These are phyloP conservation scores for Doryteuthis pealeii DNA, from an alignment of 1,140 invertebrate species.

Conservation along the genomic window DNA sequence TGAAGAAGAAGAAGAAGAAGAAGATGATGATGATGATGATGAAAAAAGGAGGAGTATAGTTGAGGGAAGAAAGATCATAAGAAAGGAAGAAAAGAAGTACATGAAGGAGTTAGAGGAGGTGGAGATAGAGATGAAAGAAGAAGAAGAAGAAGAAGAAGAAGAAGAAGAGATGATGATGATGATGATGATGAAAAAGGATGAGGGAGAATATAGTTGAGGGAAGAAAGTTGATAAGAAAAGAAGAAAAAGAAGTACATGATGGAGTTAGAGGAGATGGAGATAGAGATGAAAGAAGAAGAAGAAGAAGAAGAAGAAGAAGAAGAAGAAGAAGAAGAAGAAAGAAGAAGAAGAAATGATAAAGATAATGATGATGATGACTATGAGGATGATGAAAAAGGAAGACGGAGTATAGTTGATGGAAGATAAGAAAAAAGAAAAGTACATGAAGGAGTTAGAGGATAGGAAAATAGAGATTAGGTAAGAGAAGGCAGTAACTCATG, in stretches of 20 bases:
- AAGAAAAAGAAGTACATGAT: background rate
- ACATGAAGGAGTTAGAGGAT: no score
- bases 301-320: conserved; percentile 6
- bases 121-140: background rate
- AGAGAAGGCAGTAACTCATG: no score
- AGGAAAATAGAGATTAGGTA: no score
- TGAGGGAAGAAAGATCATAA: background rate
- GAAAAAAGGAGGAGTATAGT: background rate
- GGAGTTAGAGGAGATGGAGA: background rate
- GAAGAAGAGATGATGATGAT: conserved; percentile 6
- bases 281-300: background rate
- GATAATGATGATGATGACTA: no score
- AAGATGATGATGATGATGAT: no score
- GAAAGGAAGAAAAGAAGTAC: background rate
- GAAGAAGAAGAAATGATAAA: background rate
- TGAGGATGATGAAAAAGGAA: no score
- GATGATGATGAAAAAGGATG: no score
- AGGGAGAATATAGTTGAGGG: background rate
- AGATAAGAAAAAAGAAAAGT: no score
- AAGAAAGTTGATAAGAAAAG: no score
- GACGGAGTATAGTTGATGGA: no score
- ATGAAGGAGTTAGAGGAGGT: background rate
- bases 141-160: background rate
- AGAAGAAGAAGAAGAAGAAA: conserved; percentile 6
- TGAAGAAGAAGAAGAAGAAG: no score